Conservation (phyloP, 2,797 vertebrate species). For the Potorous gilbertii region DNA sequence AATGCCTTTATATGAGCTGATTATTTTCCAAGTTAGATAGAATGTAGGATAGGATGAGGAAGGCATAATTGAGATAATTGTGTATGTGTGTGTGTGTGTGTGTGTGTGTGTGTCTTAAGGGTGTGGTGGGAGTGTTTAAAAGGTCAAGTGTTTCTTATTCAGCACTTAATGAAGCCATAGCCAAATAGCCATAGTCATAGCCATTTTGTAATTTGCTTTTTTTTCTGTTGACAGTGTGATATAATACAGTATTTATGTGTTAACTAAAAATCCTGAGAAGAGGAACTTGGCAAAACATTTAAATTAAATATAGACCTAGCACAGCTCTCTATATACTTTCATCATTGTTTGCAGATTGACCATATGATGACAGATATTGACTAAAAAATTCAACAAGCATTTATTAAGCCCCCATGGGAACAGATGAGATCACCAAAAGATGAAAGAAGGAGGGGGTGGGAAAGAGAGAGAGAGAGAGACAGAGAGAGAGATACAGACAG, state of each 20-base stretch:
- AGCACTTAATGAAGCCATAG: background rate
- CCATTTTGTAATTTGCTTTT: slow-evolving; percentile 25
- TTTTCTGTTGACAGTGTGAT: background rate
- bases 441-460: no score
- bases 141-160: background rate
- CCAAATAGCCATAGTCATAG: background rate
- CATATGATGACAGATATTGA: background rate
- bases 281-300: slow-evolving; percentile 1
- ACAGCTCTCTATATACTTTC: background rate
- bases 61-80: slow-evolving; percentile 16
- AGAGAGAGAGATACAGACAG: no score
- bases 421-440: no score
- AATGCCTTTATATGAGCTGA: no score
- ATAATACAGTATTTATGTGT: slow-evolving; percentile 5
- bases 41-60: background rate
- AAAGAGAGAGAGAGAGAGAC: no score
- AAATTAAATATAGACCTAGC: background rate
- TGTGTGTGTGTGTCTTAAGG: background rate
- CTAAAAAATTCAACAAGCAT: no score
- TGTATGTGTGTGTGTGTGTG: no score
- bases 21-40: background rate
- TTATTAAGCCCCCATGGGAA: no score
- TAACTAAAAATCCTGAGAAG: background rate
- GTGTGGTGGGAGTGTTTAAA: background rate
- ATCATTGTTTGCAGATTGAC: slow-evolving; percentile 20